phyloP scores from a whole-genome alignment of 2,797 vertebrate genomes.

The Anableps anableps region DNA sequence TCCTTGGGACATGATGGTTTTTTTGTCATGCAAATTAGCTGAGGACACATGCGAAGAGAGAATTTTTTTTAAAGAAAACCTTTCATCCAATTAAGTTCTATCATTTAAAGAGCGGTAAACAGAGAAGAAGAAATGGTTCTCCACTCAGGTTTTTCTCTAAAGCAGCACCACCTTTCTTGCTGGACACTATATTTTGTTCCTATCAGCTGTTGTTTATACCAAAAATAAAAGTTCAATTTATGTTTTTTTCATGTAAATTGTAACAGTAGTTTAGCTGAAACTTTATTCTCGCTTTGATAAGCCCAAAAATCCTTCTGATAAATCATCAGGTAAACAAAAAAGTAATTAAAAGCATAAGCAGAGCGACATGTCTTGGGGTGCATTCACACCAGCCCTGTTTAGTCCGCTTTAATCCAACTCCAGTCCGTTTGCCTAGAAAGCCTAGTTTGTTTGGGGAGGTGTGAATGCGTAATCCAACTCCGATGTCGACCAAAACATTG shows the following conservation, averaged over 20 bases:
- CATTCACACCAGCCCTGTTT: not conserved
- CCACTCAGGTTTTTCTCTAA: not conserved
- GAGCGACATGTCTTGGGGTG: not conserved
- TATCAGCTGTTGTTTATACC: not conserved
- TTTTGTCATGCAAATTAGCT: slow-evolving; percentile 8
- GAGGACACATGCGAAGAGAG: not conserved
- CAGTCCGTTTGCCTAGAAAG: not conserved
- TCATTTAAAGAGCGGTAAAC: not conserved
- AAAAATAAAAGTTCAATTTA: not conserved
- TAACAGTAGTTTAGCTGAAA: not conserved
- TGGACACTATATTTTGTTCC: not conserved
- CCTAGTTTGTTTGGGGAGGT: not conserved
- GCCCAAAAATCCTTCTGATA: not conserved
- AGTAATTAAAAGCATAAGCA: not conserved
- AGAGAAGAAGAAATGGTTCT: not conserved
- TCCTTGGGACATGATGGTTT: slow-evolving; percentile 42
- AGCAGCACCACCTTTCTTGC: not conserved
- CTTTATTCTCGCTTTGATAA: not conserved
- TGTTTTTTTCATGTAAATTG: not conserved
- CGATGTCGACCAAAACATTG: not conserved
- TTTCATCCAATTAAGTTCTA: not conserved
- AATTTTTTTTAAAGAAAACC: not conserved
- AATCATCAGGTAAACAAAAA: not conserved
- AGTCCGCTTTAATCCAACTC: not conserved
- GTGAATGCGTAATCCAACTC: not conserved